Evolutionary conservation across 1,140 invertebrate genomes (phyloP), one percentile per base, ranked within the genome.

Genomic region (Drosophila persimilis): DNA sequence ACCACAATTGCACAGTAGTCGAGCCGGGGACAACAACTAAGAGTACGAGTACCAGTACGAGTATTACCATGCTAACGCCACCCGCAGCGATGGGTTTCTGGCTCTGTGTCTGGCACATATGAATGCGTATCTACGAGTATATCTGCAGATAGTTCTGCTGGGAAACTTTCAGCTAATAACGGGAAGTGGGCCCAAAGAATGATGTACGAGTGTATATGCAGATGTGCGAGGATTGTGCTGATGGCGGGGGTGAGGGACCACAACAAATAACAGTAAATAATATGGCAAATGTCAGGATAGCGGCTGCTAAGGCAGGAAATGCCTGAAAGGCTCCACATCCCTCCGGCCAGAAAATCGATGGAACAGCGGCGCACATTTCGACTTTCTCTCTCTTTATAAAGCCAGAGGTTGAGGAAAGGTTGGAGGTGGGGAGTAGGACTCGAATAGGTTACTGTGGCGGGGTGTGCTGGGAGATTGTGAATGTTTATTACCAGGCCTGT

Each of bases 231-330:
- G 24, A 20, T 41, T 54, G 35, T 52, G 39, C 11, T 41, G 46
- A 26, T 4, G n/a, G 9, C 11, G n/a, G 13, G 35, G 44, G 24
- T 15, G 43, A 67, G 52, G 46, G 77, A 57, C 74, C 78, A 84
- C 70, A 83, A 74, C 64, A 83, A 78, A 74, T 79, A 79, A 71
- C 61, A 84, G 76, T 73, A 85, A 85, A 84, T 84, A 83, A 72
- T 75, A 62, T 80, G 66, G 80, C 61, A 77, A 80, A 56, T 67
- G 80, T 54, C 54, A 62, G 60, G 75, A 79, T 75, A 75, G 71
- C 44, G 75, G 71, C 70, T 65, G 66, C 50, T 70, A 20, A 57
- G 57, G 11, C 69, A 57, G 64, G 35, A 73, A 73, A 74, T 74
- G 70, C 59, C 53, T 52, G 26, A 62, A 76, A 35, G 54, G 54